Base-by-base conservation (phyloP, 2,888 invertebrate species). In the Carcina quercana region DNA sequence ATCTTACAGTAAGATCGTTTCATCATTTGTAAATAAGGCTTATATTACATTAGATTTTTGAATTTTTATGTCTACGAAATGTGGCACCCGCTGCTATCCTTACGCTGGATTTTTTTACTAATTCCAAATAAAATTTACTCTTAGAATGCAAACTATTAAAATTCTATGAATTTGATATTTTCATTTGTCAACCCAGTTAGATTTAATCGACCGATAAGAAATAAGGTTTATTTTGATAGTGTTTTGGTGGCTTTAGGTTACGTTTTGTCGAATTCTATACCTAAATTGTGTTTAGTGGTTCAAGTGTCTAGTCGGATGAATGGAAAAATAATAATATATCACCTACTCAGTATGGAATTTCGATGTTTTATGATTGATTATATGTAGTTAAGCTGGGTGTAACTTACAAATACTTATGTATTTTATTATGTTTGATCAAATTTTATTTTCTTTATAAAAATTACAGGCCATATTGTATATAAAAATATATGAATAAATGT, bases 401-500 rank as follows among this genome's bases (percentile, higher is more conserved):
- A n/a, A n/a, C n/a, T n/a, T n/a, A n/a, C n/a, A 17, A 17, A 7
- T 17, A 17, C 17, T 7, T 17, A 25, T 32, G 34, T 30, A 34
- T 34, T 27, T 29, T 14, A 19, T 31, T 31, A 13, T 26, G 19
- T 34, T 37, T 31, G 28, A 37, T 38, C 32, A 33, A 36, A 40
- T 15, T 35, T 31, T 38, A 31, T 40, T 33, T 34, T 25, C 32
- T 25, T 37, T 29, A 32, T 37, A 37, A 29, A 35, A 12, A 29
- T 25, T n/a, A 29, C 21, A 30, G 17, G 30, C 34, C 32, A 36
- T 25, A 31, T 34, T 34, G 26, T 28, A 17, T 12, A 32, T 30
- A 34, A 31, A 36, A 35, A 33, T 34, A 28, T 25, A 11, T 35
- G 24, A 52, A 48, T 55, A 51, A 56, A 56, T 45, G 47, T 50